Evolutionary conservation across 2,888 invertebrate genomes (phyloP).

Genomic region (Chymomyza caudatula): DNA sequence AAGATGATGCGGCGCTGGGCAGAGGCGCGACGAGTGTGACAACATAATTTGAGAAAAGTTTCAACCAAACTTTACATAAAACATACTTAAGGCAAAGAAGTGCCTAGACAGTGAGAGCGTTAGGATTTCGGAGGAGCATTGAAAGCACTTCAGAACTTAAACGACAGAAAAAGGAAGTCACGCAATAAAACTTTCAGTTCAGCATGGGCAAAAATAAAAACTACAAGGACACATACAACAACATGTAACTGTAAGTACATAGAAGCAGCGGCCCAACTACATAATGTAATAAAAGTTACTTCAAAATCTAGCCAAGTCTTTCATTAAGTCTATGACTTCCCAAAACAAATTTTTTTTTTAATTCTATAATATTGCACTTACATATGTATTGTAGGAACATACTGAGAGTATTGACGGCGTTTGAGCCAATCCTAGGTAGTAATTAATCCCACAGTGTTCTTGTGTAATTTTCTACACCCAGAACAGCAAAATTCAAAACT

Average conservation of each 20-base stretch:
- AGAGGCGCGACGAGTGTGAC: neutral
- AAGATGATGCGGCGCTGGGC: neutral
- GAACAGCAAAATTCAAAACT: too few species aligned
- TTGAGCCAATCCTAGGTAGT: too few species aligned
- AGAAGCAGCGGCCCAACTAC: neutral
- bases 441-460: too few species aligned
- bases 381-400: too few species aligned
- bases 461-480: too few species aligned
- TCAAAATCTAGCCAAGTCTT: neutral
- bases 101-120: neutral
- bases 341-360: too few species aligned
- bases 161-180: slow-evolving; percentile 58
- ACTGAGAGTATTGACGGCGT: too few species aligned
- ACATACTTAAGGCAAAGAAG: slow-evolving; percentile 43
- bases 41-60: slow-evolving; percentile 66
- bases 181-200: slow-evolving; percentile 55
- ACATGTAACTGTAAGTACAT: neutral
- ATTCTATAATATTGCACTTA: too few species aligned
- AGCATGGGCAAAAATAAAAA: neutral
- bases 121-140: slow-evolving; percentile 20
- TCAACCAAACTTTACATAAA: slow-evolving; percentile 58
- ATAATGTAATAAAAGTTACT: neutral
- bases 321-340: neutral
- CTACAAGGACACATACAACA: neutral
- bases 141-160: slow-evolving; percentile 40